Base-by-base conservation (phyloP, 2,888 invertebrate species). In the Athrips mouffetella region DNA sequence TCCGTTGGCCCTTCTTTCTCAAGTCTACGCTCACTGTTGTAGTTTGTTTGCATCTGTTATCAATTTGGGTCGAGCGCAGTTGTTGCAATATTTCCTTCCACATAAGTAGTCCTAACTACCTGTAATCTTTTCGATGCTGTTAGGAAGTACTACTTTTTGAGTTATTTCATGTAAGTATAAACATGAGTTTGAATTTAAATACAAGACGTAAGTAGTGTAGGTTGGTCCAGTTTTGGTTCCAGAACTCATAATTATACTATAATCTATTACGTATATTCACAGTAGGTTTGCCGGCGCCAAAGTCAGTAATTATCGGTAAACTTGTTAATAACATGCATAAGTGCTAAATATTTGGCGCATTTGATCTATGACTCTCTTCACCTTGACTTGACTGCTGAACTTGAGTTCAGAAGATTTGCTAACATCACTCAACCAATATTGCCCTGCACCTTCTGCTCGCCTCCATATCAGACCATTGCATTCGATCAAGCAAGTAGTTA, bases 51-150 rank as follows among this genome's bases (percentile, higher is more conserved):
- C 68, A 67, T 63, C 65, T 72, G 69, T 85, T 84, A 86, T 86
- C 85, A 77, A 85, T 67, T 65, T 83, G 58, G 85, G 85, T 77
- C 83, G 75, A 66, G 63, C 66, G 65, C 59, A 58, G 73, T 69
- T 76, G 76, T 64, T 67, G 80, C 80, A 80, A 80, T 77, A 67
- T 81, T 80, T 76, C 76, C 65, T 54, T 67, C 11, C 16, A 33
- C 33, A 33, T 15, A 33, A n/a, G n/a, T 7, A 18, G 7, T 8
- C 29, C 37, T 33, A 25, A 25, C 13, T 29, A 20, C 20, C 44
- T 23, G 20, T 25, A 21, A 21, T 46, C 23, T 39, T 46, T 20
- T n/a, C n/a, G n/a, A n/a, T n/a, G n/a, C n/a, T n/a, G n/a, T n/a
- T n/a, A n/a, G n/a, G n/a, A n/a, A n/a, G n/a, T n/a, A n/a, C n/a